Conservation (phyloP, 2,888 invertebrate species). For the Polylopha cassiicola region DNA sequence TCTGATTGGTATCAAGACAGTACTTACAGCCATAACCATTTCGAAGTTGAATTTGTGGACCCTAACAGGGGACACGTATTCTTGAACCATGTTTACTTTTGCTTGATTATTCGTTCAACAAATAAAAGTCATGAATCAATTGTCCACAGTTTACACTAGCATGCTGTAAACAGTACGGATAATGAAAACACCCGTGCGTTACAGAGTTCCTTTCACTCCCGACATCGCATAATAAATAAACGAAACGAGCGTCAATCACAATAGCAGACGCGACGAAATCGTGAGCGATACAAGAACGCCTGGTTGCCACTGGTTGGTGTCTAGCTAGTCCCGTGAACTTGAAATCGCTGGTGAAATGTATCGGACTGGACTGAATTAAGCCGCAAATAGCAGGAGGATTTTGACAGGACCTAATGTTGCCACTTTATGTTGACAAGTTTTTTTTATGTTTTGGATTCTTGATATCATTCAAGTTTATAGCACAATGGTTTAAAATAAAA, state of each 20-base stretch:
- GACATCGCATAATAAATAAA: constrained; percentile 48
- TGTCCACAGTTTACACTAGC: constrained; percentile 45
- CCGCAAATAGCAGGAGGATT: constrained; percentile 23
- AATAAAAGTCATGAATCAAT: constrained; percentile 49
- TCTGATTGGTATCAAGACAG: constrained; percentile 19
- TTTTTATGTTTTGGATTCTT: too few species aligned
- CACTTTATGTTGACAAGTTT: too few species aligned
- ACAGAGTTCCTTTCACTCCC: constrained; percentile 50
- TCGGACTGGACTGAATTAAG: constrained; percentile 49
- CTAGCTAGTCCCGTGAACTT: constrained; percentile 38
- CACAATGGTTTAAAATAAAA: too few species aligned
- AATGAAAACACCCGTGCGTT: constrained; percentile 22
- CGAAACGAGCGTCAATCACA: constrained; percentile 44
- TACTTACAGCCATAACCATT: constrained; percentile 95
- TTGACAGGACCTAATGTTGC: too few species aligned
- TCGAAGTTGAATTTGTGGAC: constrained; percentile 97
- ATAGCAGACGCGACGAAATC: constrained; percentile 41
- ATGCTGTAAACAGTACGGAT: constrained; percentile 41
- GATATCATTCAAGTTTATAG: too few species aligned
- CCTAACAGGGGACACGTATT: constrained; percentile 95
- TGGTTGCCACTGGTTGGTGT: constrained; percentile 11
- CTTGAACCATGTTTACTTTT: constrained; percentile 89
- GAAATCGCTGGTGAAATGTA: constrained; percentile 42
- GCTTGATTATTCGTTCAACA: constrained; percentile 23
- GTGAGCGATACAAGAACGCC: constrained; percentile 14